These are phyloP conservation scores for Drosophila ercepeae DNA, from an alignment of 1,140 invertebrate genomes.

Conservation along the genomic window DNA sequence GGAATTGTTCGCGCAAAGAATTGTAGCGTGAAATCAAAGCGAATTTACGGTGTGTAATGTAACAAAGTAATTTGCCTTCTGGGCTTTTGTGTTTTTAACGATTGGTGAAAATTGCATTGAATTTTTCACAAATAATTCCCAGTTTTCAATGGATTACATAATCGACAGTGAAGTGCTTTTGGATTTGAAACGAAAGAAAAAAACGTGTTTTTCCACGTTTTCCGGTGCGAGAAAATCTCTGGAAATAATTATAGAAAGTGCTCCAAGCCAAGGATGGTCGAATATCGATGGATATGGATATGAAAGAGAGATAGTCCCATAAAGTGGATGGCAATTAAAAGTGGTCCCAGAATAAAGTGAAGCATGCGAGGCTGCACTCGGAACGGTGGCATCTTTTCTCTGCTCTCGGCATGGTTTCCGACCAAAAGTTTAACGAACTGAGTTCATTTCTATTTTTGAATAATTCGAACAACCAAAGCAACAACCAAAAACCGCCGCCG, in stretches of 20 bases:
- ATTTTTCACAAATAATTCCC: slow-evolving; percentile 14
- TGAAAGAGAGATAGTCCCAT: slow-evolving; percentile 29
- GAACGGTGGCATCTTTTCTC: slow-evolving; percentile 22
- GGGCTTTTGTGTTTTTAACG: slow-evolving; percentile 27
- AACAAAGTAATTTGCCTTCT: slow-evolving; percentile 27
- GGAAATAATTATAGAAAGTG: slow-evolving; percentile 24
- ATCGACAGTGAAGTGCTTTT: slow-evolving; percentile 53
- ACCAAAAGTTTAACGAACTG: slow-evolving; percentile 84
- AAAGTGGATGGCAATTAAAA: slow-evolving; percentile 57
- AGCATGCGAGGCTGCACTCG: slow-evolving; percentile 46
- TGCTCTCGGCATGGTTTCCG: slow-evolving; percentile 64
- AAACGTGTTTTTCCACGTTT: slow-evolving; percentile 72
- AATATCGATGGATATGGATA: slow-evolving; percentile 31
- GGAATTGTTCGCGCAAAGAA: slow-evolving; percentile 56
- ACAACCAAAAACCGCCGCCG: slow-evolving; percentile 39
- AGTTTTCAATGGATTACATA: slow-evolving; percentile 72
- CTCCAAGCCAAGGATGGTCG: slow-evolving; percentile 30
- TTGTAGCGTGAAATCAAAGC: slow-evolving; percentile 44
- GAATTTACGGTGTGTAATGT: slow-evolving; percentile 50
- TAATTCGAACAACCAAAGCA: slow-evolving; percentile 75
- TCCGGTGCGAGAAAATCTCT: slow-evolving; percentile 37
- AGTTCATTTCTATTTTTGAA: slow-evolving; percentile 84
- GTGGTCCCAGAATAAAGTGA: slow-evolving; percentile 41
- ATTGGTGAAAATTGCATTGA: slow-evolving; percentile 2
- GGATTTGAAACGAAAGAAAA: slow-evolving; percentile 46